Percentiles rank a stretch among this genome's conserved stretches.
These are phyloP conservation scores for Zoanthus sansibaricus DNA, from an alignment of 92 coral and sea anemone species.

Conservation along the genomic window DNA sequence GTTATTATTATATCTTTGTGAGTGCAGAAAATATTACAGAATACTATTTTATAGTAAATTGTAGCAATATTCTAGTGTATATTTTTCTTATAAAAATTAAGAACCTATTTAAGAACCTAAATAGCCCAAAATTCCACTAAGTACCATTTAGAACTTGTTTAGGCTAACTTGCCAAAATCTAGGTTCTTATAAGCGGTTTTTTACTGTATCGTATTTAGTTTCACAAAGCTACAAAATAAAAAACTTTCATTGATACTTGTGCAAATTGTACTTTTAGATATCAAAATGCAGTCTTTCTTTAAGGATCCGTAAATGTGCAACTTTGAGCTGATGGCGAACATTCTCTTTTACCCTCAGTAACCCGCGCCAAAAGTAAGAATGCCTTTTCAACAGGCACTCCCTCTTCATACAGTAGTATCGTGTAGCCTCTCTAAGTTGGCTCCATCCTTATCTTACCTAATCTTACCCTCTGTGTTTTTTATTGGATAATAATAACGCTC, in stretches of 20 bases:
- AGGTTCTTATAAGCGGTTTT: too few species aligned
- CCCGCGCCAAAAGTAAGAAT: slow-evolving; percentile 46
- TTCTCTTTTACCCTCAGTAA: slow-evolving; percentile 22
- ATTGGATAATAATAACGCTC: slow-evolving; percentile 45
- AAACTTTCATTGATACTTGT: not conserved
- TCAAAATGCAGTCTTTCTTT: slow-evolving; percentile 43
- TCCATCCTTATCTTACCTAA: slow-evolving; percentile 29
- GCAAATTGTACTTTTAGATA: slow-evolving; percentile 13
- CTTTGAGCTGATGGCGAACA: slow-evolving; percentile 12
- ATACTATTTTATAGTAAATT: too few species aligned
- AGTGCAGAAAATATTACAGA: too few species aligned
- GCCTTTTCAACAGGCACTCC: slow-evolving; percentile 40
- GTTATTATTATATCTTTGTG: too few species aligned
- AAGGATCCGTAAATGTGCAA: slow-evolving; percentile 30
- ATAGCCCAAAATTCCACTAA: too few species aligned
- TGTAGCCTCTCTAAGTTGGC: slow-evolving; percentile 39
- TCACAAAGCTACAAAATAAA: not conserved
- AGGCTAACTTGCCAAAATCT: too few species aligned
- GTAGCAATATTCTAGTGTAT: too few species aligned
- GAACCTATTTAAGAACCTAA: too few species aligned
- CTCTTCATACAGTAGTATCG: slow-evolving; percentile 36
- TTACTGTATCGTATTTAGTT: too few species aligned
- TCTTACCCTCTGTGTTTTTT: slow-evolving; percentile 27
- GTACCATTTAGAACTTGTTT: too few species aligned
- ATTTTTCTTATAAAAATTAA: too few species aligned